These are phyloP conservation scores for Chelonus formosanus DNA, from an alignment of 2,888 invertebrate species.

Conservation along the genomic window DNA sequence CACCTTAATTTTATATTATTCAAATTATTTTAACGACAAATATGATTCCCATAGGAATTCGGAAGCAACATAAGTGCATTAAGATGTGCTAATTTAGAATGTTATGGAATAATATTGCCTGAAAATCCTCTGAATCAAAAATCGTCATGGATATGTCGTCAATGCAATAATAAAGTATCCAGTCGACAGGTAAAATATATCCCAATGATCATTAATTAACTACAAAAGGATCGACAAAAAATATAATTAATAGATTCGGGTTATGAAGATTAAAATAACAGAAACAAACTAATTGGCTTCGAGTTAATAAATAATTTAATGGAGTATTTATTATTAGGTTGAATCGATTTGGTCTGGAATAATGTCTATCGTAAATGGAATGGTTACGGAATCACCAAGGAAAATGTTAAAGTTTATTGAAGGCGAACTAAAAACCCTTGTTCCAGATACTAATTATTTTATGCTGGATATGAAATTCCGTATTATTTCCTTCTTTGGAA, in stretches of 20 bases:
- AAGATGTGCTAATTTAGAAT: conserved; percentile 68
- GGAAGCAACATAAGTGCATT: conserved; percentile 71
- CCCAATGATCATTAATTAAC: too few relatives aligned
- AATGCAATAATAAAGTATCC: conserved; percentile 67
- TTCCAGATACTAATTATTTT: conserved; percentile 72
- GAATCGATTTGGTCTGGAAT: too few relatives aligned
- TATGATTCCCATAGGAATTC: conserved; percentile 66
- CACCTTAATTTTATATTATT: neutral
- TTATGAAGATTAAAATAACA: too few relatives aligned
- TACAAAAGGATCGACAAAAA: neutral
- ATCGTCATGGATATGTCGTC: conserved; percentile 71
- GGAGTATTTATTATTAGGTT: too few relatives aligned
- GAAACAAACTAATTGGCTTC: too few relatives aligned
- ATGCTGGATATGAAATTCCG: conserved; percentile 72
- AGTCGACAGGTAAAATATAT: conserved; percentile 65
- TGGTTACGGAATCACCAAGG: too few relatives aligned
- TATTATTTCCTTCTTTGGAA: conserved; percentile 72
- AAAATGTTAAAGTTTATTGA: conserved; percentile 70
- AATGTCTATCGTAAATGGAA: too few relatives aligned
- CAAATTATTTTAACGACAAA: neutral
- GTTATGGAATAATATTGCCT: conserved; percentile 69
- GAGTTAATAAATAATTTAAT: too few relatives aligned
- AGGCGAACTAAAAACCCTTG: conserved; percentile 67
- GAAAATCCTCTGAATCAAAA: conserved; percentile 68
- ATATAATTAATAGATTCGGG: neutral